These are phyloP conservation scores for Aldrovandia affinis DNA, from an alignment of 2,797 vertebrate species.

Conservation along the genomic window DNA sequence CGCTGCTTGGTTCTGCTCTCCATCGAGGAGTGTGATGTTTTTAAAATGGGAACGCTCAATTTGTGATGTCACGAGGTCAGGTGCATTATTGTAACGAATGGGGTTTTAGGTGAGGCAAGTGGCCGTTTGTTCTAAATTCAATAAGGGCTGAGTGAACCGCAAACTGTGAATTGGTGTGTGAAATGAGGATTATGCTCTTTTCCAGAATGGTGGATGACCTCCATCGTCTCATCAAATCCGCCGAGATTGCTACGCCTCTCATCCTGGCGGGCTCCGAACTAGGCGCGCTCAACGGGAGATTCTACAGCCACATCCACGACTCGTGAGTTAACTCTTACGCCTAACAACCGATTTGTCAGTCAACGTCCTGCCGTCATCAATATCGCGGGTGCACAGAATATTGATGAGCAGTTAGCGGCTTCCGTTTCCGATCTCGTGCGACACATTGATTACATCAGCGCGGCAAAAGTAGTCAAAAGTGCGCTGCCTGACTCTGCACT, in stretches of 20 bases:
- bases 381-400: background rate
- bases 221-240: conserved; percentile 73
- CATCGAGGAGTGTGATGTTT: background rate
- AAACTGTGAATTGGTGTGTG: background rate
- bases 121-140: no score
- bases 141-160: background rate
- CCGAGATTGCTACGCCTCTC: conserved; percentile 70
- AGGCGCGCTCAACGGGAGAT: conserved; percentile 74
- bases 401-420: background rate
- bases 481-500: conserved; percentile 6
- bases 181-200: background rate
- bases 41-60: background rate
- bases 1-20: background rate
- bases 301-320: conserved; percentile 80
- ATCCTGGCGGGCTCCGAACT: conserved; percentile 79
- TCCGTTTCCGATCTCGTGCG: background rate
- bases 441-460: conserved; percentile 9
- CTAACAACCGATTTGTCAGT: background rate
- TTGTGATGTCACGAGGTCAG: background rate
- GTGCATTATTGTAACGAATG: background rate
- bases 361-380: background rate
- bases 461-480: background rate
- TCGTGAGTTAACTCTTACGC: conserved; percentile 60
- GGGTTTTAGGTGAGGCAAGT: background rate
- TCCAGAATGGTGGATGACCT: conserved; percentile 82